Percentiles rank a stretch among this genome's conserved stretches.
Conservation (phyloP, 2,797 vertebrate genomes). For the Channa striata region DNA sequence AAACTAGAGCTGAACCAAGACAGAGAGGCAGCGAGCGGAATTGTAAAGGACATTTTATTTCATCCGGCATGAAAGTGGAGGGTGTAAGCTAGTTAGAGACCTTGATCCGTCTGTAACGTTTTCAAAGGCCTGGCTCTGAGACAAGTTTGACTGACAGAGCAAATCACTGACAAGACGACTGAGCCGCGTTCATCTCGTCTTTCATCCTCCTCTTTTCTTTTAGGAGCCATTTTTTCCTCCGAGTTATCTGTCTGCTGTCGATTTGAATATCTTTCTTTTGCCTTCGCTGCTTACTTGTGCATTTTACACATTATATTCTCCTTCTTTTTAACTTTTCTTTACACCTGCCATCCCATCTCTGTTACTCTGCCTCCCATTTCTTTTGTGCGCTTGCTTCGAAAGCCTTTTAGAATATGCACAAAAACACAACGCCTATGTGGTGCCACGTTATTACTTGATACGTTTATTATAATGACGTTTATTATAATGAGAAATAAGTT, state of each 20-base stretch:
- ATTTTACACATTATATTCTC: conserved; percentile 1
- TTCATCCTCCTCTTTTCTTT: conserved; percentile 45
- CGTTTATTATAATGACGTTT: no score
- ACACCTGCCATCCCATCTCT: no score
- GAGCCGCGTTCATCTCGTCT: conserved; percentile 38
- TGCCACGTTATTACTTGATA: no score
- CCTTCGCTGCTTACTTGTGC: conserved; percentile 14
- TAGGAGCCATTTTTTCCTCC: conserved; percentile 35
- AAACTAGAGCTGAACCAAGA: background rate
- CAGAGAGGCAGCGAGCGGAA: background rate
- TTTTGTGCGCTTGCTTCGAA: background rate
- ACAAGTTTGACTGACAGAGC: conserved; percentile 51
- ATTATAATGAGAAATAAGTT: no score
- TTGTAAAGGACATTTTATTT: conserved; percentile 22
- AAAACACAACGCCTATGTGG: background rate
- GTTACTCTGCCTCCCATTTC: background rate
- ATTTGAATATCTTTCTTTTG: conserved; percentile 30
- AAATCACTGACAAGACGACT: conserved; percentile 38
- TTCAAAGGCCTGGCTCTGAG: conserved; percentile 51
- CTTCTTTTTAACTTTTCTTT: background rate
- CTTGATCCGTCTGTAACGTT: conserved; percentile 43
- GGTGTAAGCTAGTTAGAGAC: conserved; percentile 41
- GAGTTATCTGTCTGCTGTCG: conserved; percentile 23
- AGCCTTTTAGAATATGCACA: background rate
- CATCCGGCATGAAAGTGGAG: conserved; percentile 6